Base-by-base conservation (phyloP, 37 sponge, comb jelly and placozoan species). In the Lycopodina hypogea region DNA sequence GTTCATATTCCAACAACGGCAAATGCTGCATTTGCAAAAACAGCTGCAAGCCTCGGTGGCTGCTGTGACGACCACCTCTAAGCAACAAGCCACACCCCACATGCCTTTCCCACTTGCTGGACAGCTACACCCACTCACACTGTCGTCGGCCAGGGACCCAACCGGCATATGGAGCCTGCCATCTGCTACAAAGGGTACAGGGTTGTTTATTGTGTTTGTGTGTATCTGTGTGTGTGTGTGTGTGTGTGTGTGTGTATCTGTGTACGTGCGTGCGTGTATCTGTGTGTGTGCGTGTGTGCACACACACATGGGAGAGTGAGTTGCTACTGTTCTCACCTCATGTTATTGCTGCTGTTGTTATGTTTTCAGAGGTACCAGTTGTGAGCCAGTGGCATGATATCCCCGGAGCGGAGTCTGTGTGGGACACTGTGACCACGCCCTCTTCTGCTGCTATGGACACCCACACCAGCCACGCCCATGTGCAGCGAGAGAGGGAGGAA, bases 381-480 rank as follows among this genome's bases (percentile, higher is more conserved):
- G 70, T 42, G 40, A 78, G 77, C 36, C 84, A 84, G 71, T 85
- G 86, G 86, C 86, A 79, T 36, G 86, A 85, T 26, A 65, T 85
- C 38, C 30, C 70, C 11, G 52, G 35, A 1, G 68, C 3, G 23
- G 51, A 56, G 11, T 24, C 45, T 22, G 39, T 58, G 18, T 83
- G 77, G 84, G 77, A 83, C 19, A 56, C 42, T 4, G 7, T 61
- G 17, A n/a, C 69, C 0, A 39, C 77, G 2, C 15, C 11, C 55
- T 32, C 22, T 38, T 29, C 69, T 42, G 32, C 15, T 65, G 21
- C 67, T 41, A 7, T 38, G 52, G 8, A 34, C 28, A 40, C 63
- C 59, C 68, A 56, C 57, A 28, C 77, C 34, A 50, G 28, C 53
- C 55, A n/a, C 36, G 30, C 21, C 23, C 74, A 53, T 4, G 33